phyloP scores from a whole-genome alignment of 1,140 invertebrate species.

The Paraescarpia echinospica region DNA sequence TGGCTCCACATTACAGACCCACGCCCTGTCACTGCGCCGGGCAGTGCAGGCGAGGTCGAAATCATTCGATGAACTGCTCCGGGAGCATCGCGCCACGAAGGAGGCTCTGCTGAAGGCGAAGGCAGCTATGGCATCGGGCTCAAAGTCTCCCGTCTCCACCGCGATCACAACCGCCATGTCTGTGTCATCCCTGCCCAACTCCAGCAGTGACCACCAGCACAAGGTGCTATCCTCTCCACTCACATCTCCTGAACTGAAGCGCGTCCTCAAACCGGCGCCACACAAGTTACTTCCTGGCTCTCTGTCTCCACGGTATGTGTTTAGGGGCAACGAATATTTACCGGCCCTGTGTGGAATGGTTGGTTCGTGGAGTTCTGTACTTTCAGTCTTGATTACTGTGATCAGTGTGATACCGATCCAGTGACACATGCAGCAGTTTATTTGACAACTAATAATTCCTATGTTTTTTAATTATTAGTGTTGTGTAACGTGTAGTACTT shows the following conservation, averaged over 20 bases:
- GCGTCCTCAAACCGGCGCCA: not conserved
- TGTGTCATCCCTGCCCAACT: not conserved
- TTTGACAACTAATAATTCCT: too few species aligned
- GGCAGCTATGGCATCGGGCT: not conserved
- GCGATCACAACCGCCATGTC: not conserved
- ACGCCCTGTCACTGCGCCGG: constrained; percentile 73
- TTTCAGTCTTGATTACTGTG: not conserved
- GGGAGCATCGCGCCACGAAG: constrained; percentile 70
- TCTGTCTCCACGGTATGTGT: constrained; percentile 3
- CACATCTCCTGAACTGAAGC: not conserved
- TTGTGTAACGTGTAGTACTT: too few species aligned
- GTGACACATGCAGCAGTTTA: not conserved
- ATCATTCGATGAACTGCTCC: constrained; percentile 77
- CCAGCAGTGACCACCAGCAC: not conserved
- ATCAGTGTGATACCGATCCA: not conserved
- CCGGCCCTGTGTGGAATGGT: not conserved
- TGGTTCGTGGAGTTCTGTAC: not conserved
- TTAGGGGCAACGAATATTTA: not conserved
- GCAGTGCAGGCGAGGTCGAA: constrained; percentile 74
- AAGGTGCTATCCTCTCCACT: not conserved
- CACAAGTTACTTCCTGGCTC: not conserved
- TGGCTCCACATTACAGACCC: constrained; percentile 60
- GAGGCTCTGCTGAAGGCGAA: constrained; percentile 38
- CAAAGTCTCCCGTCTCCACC: not conserved
- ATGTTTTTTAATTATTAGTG: too few species aligned